phyloP scores from a whole-genome alignment of 2,113 vertebrate genomes.

The Gavialis gangeticus region DNA sequence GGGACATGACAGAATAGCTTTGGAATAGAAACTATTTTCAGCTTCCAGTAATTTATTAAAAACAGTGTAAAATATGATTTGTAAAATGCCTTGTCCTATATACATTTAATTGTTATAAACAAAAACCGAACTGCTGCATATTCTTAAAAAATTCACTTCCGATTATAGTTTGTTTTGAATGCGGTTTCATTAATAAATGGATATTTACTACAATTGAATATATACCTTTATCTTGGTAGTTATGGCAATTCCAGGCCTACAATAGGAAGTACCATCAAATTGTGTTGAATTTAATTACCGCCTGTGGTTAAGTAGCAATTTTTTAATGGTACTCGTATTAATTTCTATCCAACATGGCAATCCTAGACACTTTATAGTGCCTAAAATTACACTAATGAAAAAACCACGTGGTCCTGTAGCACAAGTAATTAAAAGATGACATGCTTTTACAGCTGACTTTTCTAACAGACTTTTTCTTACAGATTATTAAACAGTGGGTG shows the following conservation, averaged over 20 bases:
- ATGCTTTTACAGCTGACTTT: not conserved
- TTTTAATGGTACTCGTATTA: not conserved
- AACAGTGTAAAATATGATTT: not conserved
- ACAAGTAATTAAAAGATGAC: not conserved
- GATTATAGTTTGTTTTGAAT: not conserved
- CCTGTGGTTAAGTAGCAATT: not conserved
- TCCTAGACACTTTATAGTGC: not conserved
- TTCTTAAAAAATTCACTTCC: not conserved
- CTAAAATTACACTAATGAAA: not conserved
- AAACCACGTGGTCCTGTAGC: not conserved
- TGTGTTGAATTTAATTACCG: not conserved
- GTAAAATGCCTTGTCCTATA: not conserved
- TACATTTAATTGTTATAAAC: not conserved
- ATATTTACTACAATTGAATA: not conserved
- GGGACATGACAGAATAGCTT: not conserved
- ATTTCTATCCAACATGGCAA: not conserved
- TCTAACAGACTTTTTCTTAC: not conserved
- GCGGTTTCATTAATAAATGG: not conserved
- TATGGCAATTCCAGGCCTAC: not conserved
- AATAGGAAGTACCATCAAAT: not conserved
- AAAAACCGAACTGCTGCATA: not conserved
- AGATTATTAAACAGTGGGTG: not conserved
- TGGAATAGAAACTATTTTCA: not conserved
- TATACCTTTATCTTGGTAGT: not conserved
- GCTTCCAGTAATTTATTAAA: not conserved